Conservation (phyloP, 1,140 invertebrate species). For the Nixonia krombeini region DNA sequence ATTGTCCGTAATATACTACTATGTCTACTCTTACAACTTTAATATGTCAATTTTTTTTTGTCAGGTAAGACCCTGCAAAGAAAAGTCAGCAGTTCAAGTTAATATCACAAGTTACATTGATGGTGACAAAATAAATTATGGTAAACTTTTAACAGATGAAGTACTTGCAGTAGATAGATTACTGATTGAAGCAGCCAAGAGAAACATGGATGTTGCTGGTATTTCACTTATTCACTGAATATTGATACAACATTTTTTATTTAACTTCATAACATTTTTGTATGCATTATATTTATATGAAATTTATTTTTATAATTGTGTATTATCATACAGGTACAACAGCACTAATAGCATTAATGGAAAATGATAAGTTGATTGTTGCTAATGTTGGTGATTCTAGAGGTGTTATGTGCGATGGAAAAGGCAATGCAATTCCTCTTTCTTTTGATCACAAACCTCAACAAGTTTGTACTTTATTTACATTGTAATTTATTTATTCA, state of each 20-base stretch:
- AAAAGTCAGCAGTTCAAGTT: conserved; percentile 57
- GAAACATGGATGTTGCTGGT: conserved; percentile 88
- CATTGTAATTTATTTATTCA: conserved; percentile 4
- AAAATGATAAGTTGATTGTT: conserved; percentile 86
- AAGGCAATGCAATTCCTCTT: conserved; percentile 90
- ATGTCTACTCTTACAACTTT: conserved; percentile 6
- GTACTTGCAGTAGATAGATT: conserved; percentile 85
- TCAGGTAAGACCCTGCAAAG: conserved; percentile 59
- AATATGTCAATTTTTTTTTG: too few species aligned
- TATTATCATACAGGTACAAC: conserved; percentile 81
- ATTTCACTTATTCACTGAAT: conserved; percentile 37
- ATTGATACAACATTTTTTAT: too few species aligned
- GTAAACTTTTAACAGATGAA: conserved; percentile 86
- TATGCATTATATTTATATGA: too few species aligned
- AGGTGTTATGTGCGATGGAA: conserved; percentile 93
- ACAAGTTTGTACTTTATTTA: conserved; percentile 78
- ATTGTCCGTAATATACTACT: too few species aligned
- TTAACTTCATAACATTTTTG: too few species aligned
- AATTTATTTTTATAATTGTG: conserved; percentile 9
- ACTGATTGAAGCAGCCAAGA: conserved; percentile 84
- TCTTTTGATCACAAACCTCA: conserved; percentile 98
- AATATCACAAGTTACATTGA: conserved; percentile 77
- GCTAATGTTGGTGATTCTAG: conserved; percentile 97
- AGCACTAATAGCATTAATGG: conserved; percentile 88
- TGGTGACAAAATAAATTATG: conserved; percentile 82